These are phyloP conservation scores for Telmatherina bonti DNA, from an alignment of 2,797 vertebrate genomes.

Conservation along the genomic window DNA sequence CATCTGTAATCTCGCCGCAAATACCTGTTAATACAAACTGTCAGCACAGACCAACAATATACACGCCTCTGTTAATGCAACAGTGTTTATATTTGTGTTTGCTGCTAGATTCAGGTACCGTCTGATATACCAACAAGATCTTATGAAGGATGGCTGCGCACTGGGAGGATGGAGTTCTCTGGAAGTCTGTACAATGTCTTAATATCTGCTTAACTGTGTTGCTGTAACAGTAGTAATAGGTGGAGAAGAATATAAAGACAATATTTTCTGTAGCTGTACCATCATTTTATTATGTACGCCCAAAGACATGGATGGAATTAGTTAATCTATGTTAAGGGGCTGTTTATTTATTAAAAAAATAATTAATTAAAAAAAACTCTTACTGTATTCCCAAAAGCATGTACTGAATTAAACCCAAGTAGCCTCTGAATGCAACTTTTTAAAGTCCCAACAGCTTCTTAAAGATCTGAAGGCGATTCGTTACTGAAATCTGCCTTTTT, in stretches of 20 bases:
- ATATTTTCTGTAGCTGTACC: slow-evolving; percentile 69
- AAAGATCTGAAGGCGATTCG: not conserved
- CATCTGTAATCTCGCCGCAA: slow-evolving; percentile 56
- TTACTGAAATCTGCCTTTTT: not conserved
- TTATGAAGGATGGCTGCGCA: slow-evolving; percentile 15
- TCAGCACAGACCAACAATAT: slow-evolving; percentile 54
- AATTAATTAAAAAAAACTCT: not conserved
- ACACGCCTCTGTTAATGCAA: slow-evolving; percentile 62
- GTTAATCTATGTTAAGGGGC: slow-evolving; percentile 16
- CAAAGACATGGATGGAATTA: slow-evolving; percentile 18
- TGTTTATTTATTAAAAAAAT: slow-evolving; percentile 8
- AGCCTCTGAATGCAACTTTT: slow-evolving; percentile 38
- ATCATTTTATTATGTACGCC: slow-evolving; percentile 48
- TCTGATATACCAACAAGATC: slow-evolving; percentile 43
- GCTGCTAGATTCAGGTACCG: slow-evolving; percentile 69
- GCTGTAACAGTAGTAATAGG: slow-evolving; percentile 77
- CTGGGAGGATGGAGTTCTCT: slow-evolving; percentile 20
- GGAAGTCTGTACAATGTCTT: slow-evolving; percentile 65
- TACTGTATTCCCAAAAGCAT: slow-evolving; percentile 53
- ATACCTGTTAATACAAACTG: slow-evolving; percentile 53
- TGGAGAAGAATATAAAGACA: slow-evolving; percentile 59
- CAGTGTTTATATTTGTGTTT: slow-evolving; percentile 63
- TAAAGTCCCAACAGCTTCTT: slow-evolving; percentile 12
- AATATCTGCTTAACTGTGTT: slow-evolving; percentile 76
- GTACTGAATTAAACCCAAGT: slow-evolving; percentile 38